Base-by-base conservation (phyloP, 2,113 vertebrate species). In the Chionis minor region DNA sequence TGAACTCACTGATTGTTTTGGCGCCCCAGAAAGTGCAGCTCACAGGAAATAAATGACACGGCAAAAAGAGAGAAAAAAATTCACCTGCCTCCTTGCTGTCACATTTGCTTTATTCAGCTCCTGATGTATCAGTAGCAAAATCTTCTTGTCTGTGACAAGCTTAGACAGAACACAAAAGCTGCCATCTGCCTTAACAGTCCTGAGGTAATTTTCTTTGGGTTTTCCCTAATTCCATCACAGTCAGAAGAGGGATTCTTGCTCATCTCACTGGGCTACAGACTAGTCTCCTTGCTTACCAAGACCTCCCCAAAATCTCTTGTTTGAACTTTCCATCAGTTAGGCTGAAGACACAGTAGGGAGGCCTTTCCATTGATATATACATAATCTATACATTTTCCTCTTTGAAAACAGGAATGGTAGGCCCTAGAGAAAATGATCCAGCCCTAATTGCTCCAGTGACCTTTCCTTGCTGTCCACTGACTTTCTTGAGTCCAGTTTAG, bases 131-230 rank as follows among this genome's bases (percentile, higher is more conserved):
- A 62, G 40, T 62, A 92, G 61, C 47, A 89, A 92, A 86, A 91
- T 89, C 75, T 80, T 93, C 86, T 61, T 82, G 73, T 93, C 70
- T 84, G 86, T 94, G 82, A 92, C 86, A 94, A 87, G 54, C 58
- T 81, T 71, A 94, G 81, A 81, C 33, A n/a, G 67, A 87, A 84
- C 27, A 85, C 40, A 89, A 92, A 96, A 94, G 54, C 88, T 75
- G 73, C 45, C 70, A 56, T 90, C 70, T 91, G 71, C 90, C 62
- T 94, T 62, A 62, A 49, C 54, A 92, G 27, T 75, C 52, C 77
- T 38, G 42, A 86, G 45, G 63, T 47, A 80, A 89, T 92, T 89
- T 91, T 69, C 40, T 61, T 79, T 3, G 3, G 40, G 35, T 67
- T 75, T 92, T 72, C 35, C n/a, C 77, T 69, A 58, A 61, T 87